These are phyloP conservation scores for Drosophila lowei DNA, from an alignment of 1,140 invertebrate genomes.

Conservation along the genomic window DNA sequence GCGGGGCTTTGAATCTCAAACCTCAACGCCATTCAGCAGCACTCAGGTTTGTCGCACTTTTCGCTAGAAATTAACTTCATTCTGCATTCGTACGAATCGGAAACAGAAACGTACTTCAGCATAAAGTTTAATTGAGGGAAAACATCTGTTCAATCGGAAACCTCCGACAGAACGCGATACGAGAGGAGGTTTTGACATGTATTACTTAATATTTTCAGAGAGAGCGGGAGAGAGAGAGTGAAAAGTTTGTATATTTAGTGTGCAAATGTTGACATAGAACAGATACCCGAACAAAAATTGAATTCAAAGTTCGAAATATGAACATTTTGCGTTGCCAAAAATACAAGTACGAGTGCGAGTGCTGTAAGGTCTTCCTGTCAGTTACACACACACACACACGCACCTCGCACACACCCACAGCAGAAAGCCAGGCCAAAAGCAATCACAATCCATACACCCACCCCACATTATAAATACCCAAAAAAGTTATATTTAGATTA, in stretches of 20 bases:
- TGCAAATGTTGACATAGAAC: slow-evolving; percentile 45
- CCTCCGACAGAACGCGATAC: too few species aligned
- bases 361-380: slow-evolving; percentile 36
- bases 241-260: slow-evolving; percentile 23
- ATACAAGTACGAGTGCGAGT: slow-evolving; percentile 4
- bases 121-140: not conserved
- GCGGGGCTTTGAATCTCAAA: too few species aligned
- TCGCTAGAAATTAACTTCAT: too few species aligned
- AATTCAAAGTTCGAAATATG: slow-evolving; percentile 34
- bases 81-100: too few species aligned
- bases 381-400: slow-evolving; percentile 21
- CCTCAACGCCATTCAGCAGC: too few species aligned
- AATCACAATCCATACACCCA: slow-evolving; percentile 3
- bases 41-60: too few species aligned
- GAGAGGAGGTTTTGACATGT: too few species aligned
- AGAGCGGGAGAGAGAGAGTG: slow-evolving; percentile 5
- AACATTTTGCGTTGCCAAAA: slow-evolving; percentile 45
- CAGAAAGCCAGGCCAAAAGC: not conserved
- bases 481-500: slow-evolving; percentile 35
- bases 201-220: slow-evolving; percentile 58
- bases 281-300: slow-evolving; percentile 27
- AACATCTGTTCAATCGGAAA: slow-evolving; percentile 47
- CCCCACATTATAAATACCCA: slow-evolving; percentile 34
- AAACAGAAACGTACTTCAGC: too few species aligned
- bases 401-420: too few species aligned